phyloP scores from a whole-genome alignment of 2,113 vertebrate species.

The Strix aluco region DNA sequence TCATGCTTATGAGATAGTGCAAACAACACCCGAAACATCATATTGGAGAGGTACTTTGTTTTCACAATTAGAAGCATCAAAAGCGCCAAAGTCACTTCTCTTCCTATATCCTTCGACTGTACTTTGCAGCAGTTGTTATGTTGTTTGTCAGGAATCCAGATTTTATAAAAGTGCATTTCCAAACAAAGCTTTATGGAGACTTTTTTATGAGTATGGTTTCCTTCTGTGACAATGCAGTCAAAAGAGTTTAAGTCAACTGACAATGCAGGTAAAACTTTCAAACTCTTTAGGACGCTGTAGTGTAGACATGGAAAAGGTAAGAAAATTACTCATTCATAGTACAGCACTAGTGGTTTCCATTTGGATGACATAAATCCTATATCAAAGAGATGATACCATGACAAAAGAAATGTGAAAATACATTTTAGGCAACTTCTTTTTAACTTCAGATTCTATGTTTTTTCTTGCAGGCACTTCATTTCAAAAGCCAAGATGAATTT shows the following conservation, averaged over 20 bases:
- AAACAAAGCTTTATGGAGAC: not conserved
- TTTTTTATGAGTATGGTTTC: not conserved
- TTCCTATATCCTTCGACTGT: not conserved
- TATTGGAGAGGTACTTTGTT: not conserved
- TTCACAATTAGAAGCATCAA: not conserved
- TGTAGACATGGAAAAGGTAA: not conserved
- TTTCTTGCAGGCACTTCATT: not conserved
- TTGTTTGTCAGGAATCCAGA: not conserved
- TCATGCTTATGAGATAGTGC: not conserved
- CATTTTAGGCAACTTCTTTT: not conserved
- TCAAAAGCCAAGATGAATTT: not conserved
- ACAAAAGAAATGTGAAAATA: not conserved
- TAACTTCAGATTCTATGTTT: not conserved
- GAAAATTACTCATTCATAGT: not conserved
- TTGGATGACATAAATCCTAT: not conserved
- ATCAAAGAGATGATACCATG: not conserved
- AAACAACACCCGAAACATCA: not conserved
- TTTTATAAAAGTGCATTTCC: not conserved
- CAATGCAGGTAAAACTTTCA: not conserved
- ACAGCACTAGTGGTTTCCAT: not conserved
- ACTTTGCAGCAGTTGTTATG: not conserved
- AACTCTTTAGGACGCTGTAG: fast-evolving
- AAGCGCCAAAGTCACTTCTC: not conserved
- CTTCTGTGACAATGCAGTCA: not conserved
- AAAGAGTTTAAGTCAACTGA: not conserved